Evolutionary conservation across 2,113 vertebrate species (phyloP), one percentile per base, ranked within the genome.

Genomic region (Canis aureus): DNA sequence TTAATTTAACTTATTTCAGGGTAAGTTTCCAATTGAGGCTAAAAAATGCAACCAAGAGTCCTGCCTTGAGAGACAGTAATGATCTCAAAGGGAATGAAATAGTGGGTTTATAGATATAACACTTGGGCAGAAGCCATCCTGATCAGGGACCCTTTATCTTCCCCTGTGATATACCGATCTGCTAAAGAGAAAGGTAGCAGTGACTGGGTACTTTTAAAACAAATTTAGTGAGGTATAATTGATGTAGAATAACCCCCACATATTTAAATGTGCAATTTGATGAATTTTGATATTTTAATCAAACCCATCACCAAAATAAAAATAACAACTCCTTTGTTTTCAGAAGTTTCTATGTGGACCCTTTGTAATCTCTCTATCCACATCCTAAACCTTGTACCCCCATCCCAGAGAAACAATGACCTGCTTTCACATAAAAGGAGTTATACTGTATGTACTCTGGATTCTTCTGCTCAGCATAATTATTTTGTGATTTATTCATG

Each of bases 271-370:
- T 25, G 87, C 12, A 88, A 59, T 23, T 86, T 38, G n/a, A 93
- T 97, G 27, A 66, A 22, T 84, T 90, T 97, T 29, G 3, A 87
- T 53, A 76, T 94, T 62, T 69, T 79, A 95, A 84, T 73, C 2
- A 57, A 94, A 92, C 55, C 29, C 32, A 79, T 90, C 23, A 74
- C 16, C 53, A 96, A 89, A 74, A 71, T 97, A 17, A 95, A 96
- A 87, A 71, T 69, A 55, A 67, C 82, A 22, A 94, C 84, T 2
- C 20, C 8, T 89, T 22, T 13, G 25, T 25, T 76, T 32, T 66
- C 74, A 83, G 32, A 95, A 88, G 16, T 67, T 79, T 79, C 35
- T 19, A 69, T 51, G 51, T 49, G 49, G 55, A 91, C 0, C 2
- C 1, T 94, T 90, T 32, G n/a, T 82, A 86, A 85, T 53, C 6